phyloP scores from a whole-genome alignment of 2,797 vertebrate genomes.

The Etheostoma nigrum region DNA sequence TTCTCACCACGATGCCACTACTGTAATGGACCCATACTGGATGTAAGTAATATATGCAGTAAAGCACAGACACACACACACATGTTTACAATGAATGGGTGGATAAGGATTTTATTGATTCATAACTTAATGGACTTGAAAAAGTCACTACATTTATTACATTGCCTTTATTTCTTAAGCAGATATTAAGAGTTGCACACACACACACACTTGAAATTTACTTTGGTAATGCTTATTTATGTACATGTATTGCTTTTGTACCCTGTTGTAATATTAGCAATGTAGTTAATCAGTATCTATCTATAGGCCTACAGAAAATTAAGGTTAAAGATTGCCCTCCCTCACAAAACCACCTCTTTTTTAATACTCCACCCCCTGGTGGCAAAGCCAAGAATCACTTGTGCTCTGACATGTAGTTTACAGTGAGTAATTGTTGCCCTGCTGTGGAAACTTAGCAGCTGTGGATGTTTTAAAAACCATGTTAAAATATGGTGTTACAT shows the following conservation, averaged over 20 bases:
- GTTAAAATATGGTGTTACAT: constrained; percentile 5
- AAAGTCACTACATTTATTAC: constrained; percentile 47
- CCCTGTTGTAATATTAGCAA: background rate
- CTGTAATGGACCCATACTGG: constrained; percentile 95
- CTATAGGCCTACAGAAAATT: background rate
- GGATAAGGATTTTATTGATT: constrained; percentile 73
- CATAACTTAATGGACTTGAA: constrained; percentile 69
- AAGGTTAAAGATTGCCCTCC: background rate
- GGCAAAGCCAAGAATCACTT: constrained; percentile 26
- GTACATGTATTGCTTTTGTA: background rate
- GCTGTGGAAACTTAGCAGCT: background rate
- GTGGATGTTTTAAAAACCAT: background rate
- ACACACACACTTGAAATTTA: background rate
- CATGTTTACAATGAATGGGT: background rate
- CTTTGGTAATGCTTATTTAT: background rate
- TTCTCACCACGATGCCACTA: constrained; percentile 96
- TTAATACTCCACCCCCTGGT: constrained; percentile 56
- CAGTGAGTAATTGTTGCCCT: constrained; percentile 6
- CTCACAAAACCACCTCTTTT: background rate
- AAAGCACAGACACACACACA: constrained; percentile 21
- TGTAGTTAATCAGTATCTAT: background rate
- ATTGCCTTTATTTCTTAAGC: constrained; percentile 38
- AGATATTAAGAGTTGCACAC: background rate
- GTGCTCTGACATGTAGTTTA: background rate
- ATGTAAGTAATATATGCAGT: constrained; percentile 85